These are phyloP conservation scores for Clarias platycephalus DNA, from an alignment of 2,797 vertebrate genomes.

Conservation along the genomic window DNA sequence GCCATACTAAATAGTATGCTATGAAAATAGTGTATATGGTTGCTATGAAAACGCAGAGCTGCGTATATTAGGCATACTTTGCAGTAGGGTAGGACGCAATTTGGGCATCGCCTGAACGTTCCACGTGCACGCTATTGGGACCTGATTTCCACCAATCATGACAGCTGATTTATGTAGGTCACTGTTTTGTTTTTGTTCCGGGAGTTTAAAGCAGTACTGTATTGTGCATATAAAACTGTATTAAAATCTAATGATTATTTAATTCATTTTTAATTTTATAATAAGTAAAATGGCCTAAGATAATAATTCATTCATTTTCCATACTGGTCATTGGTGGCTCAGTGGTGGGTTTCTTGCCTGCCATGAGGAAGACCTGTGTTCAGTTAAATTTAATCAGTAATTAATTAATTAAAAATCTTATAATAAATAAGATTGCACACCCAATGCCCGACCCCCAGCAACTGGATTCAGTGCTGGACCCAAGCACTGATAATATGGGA, in stretches of 20 bases:
- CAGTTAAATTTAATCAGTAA: too few relatives aligned
- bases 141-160: constrained; percentile 1
- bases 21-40: neutral
- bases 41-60: fast-evolving
- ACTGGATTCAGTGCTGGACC: too few relatives aligned
- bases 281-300: neutral
- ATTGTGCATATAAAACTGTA: too few relatives aligned
- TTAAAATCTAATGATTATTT: neutral
- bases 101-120: neutral
- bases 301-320: too few relatives aligned
- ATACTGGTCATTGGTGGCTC: too few relatives aligned
- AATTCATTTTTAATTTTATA: neutral
- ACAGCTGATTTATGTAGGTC: neutral
- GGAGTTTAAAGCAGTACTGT: neutral
- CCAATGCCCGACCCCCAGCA: too few relatives aligned
- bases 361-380: too few relatives aligned
- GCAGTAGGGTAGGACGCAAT: neutral
- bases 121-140: neutral
- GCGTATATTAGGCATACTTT: neutral
- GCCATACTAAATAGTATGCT: neutral
- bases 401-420: too few relatives aligned
- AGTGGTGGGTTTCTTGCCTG: too few relatives aligned
- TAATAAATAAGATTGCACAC: too few relatives aligned
- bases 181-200: constrained; percentile 3
- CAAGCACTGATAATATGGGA: too few relatives aligned